phyloP scores from a whole-genome alignment of 2,888 invertebrate genomes.

The Micoletzkya japonica region DNA sequence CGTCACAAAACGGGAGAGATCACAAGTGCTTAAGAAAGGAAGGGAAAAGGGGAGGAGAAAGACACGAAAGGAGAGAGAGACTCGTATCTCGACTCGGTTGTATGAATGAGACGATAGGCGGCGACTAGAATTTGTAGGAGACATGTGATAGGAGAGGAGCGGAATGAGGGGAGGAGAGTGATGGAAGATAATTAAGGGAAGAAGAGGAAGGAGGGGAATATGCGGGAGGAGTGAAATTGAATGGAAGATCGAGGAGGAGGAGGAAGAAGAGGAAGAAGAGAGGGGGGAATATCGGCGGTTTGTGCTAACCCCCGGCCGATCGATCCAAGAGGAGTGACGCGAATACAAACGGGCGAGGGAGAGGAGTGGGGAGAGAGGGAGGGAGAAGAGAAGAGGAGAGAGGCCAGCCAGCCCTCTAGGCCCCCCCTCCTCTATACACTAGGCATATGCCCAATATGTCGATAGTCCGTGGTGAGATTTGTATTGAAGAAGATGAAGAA shows the following conservation, averaged over 20 bases:
- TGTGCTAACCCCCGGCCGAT: too few species aligned
- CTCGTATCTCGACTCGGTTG: too few species aligned
- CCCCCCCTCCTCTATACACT: slow-evolving; percentile 3
- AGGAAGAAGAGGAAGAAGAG: background rate
- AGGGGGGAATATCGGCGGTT: too few species aligned
- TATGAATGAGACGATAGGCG: too few species aligned
- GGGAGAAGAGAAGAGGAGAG: background rate
- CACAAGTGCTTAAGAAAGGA: too few species aligned
- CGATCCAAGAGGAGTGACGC: background rate
- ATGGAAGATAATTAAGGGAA: background rate
- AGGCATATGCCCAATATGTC: background rate
- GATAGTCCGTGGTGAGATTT: too few species aligned
- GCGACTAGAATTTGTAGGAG: background rate
- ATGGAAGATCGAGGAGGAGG: too few species aligned
- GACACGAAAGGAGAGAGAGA: too few species aligned
- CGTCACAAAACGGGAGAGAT: too few species aligned
- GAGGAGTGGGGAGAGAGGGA: background rate
- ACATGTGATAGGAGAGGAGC: background rate
- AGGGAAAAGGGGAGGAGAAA: too few species aligned
- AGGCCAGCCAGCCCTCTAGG: background rate
- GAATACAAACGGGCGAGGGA: background rate
- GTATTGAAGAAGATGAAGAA: too few species aligned
- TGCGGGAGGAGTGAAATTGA: too few species aligned
- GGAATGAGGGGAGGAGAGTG: background rate
- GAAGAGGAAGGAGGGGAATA: background rate